Conservation (phyloP, 2,888 invertebrate genomes). For the Orchesella flavescens region DNA sequence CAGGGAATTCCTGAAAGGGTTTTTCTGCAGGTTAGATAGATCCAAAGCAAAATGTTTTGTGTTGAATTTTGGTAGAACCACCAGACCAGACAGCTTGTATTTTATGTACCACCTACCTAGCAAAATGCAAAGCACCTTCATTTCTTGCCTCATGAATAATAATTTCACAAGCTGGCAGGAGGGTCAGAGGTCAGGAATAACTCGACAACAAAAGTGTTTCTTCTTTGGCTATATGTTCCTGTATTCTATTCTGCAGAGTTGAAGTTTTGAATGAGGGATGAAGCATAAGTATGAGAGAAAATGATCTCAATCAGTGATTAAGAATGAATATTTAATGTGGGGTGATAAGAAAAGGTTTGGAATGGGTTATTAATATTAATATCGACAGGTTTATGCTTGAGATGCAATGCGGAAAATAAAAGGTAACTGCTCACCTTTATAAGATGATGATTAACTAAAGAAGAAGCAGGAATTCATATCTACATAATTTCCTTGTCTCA, state of each 20-base stretch:
- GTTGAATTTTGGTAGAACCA: no score
- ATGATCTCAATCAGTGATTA: constrained; percentile 23
- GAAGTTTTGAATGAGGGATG: no score
- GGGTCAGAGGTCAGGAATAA: constrained; percentile 38
- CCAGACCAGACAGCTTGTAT: no score
- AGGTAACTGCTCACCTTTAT: no score
- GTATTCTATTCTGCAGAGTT: no score
- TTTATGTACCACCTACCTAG: constrained; percentile 27
- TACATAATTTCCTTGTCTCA: no score
- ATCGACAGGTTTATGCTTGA: background rate
- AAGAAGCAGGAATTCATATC: no score
- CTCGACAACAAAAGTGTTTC: constrained; percentile 9
- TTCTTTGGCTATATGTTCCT: no score
- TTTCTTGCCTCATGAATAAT: constrained; percentile 50
- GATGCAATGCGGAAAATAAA: no score
- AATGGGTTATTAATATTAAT: constrained; percentile 26
- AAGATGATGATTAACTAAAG: no score
- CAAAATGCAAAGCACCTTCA: constrained; percentile 28
- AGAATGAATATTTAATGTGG: constrained; percentile 1
- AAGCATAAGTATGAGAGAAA: no score
- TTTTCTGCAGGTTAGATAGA: background rate
- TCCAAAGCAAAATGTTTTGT: background rate
- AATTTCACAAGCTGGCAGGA: constrained; percentile 42
- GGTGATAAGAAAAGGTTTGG: constrained; percentile 20
- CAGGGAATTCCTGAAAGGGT: background rate